Evolutionary conservation across 2,888 invertebrate genomes (phyloP).

Genomic region (Willowsia nigromaculata): DNA sequence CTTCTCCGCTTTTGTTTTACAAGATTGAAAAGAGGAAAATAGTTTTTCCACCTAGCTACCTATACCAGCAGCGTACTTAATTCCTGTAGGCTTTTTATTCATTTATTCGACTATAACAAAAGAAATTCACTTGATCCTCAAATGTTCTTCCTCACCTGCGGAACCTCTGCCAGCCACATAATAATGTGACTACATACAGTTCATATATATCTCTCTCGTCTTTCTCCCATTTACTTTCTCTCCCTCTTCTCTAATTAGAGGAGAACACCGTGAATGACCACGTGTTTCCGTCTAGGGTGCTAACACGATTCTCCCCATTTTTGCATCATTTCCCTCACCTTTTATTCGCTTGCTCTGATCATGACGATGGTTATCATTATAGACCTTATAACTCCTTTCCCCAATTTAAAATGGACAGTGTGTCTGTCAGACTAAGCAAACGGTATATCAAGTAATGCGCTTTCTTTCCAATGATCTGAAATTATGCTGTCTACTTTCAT

Average conservation of each 20-base stretch:
- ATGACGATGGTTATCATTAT: too few relatives aligned
- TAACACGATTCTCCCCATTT: background rate
- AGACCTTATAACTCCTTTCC: background rate
- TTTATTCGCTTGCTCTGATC: background rate
- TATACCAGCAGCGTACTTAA: background rate
- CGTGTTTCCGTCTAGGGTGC: slow-evolving; percentile 35
- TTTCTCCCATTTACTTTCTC: background rate
- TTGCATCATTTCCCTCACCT: slow-evolving; percentile 1
- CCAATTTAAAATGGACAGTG: background rate
- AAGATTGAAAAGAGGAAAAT: slow-evolving; percentile 12
- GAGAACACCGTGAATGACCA: slow-evolving; percentile 48
- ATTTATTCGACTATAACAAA: background rate
- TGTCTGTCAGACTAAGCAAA: background rate
- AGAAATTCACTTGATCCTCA: slow-evolving; percentile 37
- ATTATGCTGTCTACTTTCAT: background rate
- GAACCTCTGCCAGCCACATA: slow-evolving; percentile 1
- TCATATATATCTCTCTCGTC: background rate
- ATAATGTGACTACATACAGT: background rate
- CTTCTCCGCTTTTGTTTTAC: slow-evolving; percentile 11
- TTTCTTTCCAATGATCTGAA: background rate
- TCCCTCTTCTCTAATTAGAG: slow-evolving; percentile 40
- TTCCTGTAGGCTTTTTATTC: slow-evolving; percentile 42
- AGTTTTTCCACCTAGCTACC: background rate
- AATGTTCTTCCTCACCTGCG: slow-evolving; percentile 14
- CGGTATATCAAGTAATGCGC: background rate